Evolutionary conservation across 2,888 invertebrate species (phyloP).

Genomic region (Drosophila mercatorum): DNA sequence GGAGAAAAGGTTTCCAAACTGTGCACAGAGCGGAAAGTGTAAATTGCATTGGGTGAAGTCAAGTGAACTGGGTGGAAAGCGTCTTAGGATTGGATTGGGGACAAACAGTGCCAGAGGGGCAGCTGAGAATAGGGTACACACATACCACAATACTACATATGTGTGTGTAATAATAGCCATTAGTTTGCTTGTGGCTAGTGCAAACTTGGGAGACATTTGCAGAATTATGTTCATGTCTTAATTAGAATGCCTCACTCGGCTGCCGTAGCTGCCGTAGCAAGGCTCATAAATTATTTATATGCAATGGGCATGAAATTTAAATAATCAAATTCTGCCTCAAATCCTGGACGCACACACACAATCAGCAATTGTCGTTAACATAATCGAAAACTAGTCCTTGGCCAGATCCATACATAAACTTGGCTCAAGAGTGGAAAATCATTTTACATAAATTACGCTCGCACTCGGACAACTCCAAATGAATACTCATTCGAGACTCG

Average conservation of each 20-base stretch:
- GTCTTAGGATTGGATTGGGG: slow-evolving; percentile 10
- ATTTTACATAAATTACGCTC: slow-evolving; percentile 61
- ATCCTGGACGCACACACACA: slow-evolving; percentile 18
- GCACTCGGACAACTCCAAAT: slow-evolving; percentile 11
- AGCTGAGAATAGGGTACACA: not conserved
- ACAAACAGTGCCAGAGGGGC: not conserved
- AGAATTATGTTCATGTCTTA: slow-evolving; percentile 62
- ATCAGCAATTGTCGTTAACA: slow-evolving; percentile 29
- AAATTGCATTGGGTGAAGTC: slow-evolving; percentile 56
- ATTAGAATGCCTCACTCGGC: slow-evolving; percentile 63
- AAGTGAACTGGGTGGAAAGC: slow-evolving; percentile 22
- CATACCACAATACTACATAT: not conserved
- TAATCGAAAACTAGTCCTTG: slow-evolving; percentile 46
- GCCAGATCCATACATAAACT: slow-evolving; percentile 5
- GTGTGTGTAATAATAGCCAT: slow-evolving; percentile 56
- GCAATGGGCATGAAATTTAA: slow-evolving; percentile 78
- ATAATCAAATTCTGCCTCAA: slow-evolving; percentile 68
- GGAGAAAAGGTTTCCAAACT: slow-evolving; percentile 44
- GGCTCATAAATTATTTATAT: slow-evolving; percentile 77
- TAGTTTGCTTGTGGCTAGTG: slow-evolving; percentile 58
- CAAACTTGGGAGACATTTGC: slow-evolving; percentile 66
- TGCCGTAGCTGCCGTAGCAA: slow-evolving; percentile 15
- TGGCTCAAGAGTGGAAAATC: slow-evolving; percentile 33
- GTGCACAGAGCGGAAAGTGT: slow-evolving; percentile 41
- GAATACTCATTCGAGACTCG: slow-evolving; percentile 5